Percentiles rank a stretch among this genome's conserved stretches.
These are phyloP conservation scores for Fabriciana adippe DNA, from an alignment of 2,888 invertebrate genomes.

Conservation along the genomic window DNA sequence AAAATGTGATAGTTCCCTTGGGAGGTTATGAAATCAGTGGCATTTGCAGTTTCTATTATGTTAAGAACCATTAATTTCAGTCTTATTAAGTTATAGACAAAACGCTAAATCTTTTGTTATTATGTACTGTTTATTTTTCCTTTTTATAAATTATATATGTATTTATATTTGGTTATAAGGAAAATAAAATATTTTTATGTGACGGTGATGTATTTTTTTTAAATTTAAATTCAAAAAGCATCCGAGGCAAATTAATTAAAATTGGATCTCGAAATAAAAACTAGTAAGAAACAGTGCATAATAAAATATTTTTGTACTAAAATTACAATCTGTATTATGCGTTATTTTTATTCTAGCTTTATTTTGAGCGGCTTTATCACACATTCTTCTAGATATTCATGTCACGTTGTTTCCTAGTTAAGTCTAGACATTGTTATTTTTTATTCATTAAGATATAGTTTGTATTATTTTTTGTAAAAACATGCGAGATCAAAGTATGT, in stretches of 20 bases:
- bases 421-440: constrained; percentile 35
- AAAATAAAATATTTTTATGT: too few species aligned
- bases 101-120: constrained; percentile 49
- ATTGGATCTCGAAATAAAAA: too few species aligned
- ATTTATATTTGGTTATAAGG: too few species aligned
- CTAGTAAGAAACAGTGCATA: not conserved
- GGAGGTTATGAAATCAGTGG: constrained; percentile 85
- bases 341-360: constrained; percentile 5
- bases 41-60: constrained; percentile 85
- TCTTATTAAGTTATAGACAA: constrained; percentile 80
- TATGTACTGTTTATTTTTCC: constrained; percentile 12
- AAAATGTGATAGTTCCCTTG: constrained; percentile 79
- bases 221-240: too few species aligned
- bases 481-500: constrained; percentile 1
- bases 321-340: not conserved
- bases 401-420: constrained; percentile 36
- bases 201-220: too few species aligned
- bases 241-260: too few species aligned
- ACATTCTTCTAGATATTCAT: constrained; percentile 23
- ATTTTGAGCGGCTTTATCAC: constrained; percentile 3
- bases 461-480: constrained; percentile 21
- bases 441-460: constrained; percentile 28
- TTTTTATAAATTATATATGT: too few species aligned
- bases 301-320: not conserved
- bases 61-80: constrained; percentile 81